Evolutionary conservation across 2,888 invertebrate genomes (phyloP).

Genomic region (Biston stratarius): DNA sequence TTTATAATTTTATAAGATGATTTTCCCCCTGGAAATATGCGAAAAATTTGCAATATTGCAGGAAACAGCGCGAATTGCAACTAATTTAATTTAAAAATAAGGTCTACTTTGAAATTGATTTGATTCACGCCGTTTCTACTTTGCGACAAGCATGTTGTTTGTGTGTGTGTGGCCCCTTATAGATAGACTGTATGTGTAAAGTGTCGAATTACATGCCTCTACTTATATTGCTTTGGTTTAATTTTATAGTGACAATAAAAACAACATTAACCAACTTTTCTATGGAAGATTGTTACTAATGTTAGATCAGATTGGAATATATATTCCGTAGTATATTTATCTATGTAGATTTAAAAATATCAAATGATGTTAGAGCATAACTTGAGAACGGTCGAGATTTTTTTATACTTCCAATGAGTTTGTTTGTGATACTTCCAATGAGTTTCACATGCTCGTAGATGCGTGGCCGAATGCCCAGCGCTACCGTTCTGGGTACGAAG

Average conservation of each 20-base stretch:
- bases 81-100: no score
- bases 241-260: conserved; percentile 27
- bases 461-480: no score
- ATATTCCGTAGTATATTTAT: background rate
- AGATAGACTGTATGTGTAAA: conserved; percentile 34
- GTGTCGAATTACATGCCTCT: conserved; percentile 31
- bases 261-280: conserved; percentile 5
- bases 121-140: conserved; percentile 2
- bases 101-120: background rate
- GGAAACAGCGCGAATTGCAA: no score
- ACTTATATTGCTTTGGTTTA: conserved; percentile 27
- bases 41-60: no score
- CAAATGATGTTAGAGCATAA: background rate
- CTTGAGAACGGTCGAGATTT: background rate
- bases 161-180: conserved; percentile 31
- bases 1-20: no score
- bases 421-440: no score
- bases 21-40: no score
- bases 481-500: no score
- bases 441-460: no score
- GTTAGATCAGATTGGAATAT: background rate
- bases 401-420: no score
- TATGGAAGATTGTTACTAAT: conserved; percentile 5
- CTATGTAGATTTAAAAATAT: background rate
- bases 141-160: background rate